A percentile compares a stretch with the other conserved stretches of the same genome.
phyloP scores from a whole-genome alignment of 2,888 invertebrate genomes.

The Eupithecia dodoneata region DNA sequence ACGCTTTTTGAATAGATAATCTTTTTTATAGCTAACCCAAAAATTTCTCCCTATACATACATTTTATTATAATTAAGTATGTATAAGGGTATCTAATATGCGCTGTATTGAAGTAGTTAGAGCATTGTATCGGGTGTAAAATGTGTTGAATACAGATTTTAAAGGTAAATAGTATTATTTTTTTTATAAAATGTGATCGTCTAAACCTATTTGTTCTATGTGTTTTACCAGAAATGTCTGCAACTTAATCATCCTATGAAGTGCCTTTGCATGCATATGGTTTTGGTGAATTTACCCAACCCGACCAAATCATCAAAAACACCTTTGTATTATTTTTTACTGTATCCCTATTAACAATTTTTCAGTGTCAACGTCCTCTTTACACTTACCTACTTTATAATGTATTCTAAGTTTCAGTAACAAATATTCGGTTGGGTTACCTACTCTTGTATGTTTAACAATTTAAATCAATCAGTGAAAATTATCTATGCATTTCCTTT shows the following conservation, averaged over 20 bases:
- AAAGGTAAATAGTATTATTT: conserved; percentile 31
- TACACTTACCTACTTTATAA: background rate
- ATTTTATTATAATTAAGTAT: background rate
- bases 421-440: background rate
- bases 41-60: background rate
- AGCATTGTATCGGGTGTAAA: background rate
- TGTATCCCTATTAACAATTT: background rate
- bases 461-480: conserved; percentile 18
- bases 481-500: background rate
- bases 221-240: conserved; percentile 7
- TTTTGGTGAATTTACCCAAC: conserved; percentile 7
- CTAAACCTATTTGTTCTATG: conserved; percentile 11
- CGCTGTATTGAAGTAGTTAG: background rate
- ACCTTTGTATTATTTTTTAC: background rate
- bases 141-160: conserved; percentile 9
- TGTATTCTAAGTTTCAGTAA: conserved; percentile 17
- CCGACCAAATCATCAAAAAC: background rate
- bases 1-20: background rate
- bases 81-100: background rate
- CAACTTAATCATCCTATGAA: conserved; percentile 2
- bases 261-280: conserved; percentile 13
- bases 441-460: background rate
- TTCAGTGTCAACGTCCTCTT: background rate
- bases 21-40: background rate
- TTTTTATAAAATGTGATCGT: conserved; percentile 29